Conservation (phyloP, 2,113 vertebrate genomes). For the Azemiops feae region DNA sequence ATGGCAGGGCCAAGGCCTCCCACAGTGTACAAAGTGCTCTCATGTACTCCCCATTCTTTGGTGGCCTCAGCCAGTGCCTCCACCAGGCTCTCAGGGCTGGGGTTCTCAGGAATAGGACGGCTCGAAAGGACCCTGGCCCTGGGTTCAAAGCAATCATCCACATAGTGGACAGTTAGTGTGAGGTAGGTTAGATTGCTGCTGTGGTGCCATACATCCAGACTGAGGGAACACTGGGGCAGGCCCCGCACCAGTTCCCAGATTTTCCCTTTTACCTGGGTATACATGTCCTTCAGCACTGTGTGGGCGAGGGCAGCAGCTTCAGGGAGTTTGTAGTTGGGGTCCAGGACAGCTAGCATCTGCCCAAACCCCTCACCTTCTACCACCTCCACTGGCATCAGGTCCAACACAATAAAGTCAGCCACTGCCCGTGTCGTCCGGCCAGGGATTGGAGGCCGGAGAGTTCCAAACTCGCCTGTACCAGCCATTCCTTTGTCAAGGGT, state of each 20-base stretch:
- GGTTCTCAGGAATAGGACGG: conserved; percentile 43
- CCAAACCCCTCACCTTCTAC: conserved; percentile 72
- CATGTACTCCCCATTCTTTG: conserved; percentile 68
- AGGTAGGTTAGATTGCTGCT: conserved; percentile 64
- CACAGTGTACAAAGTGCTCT: conserved; percentile 32
- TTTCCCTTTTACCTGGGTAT: conserved; percentile 35
- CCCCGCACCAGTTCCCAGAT: conserved; percentile 52
- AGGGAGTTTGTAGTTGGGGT: conserved; percentile 68
- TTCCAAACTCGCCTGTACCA: neutral
- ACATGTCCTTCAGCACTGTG: conserved; percentile 42
- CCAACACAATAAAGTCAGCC: conserved; percentile 68
- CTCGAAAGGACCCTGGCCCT: conserved; percentile 65
- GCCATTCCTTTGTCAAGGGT: neutral
- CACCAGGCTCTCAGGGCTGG: conserved; percentile 41
- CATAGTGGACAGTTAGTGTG: conserved; percentile 70
- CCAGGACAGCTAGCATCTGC: conserved; percentile 64
- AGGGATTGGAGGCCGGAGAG: neutral
- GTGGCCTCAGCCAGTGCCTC: conserved; percentile 59
- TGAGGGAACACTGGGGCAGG: conserved; percentile 55
- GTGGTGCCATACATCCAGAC: conserved; percentile 71
- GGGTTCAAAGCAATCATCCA: conserved; percentile 61
- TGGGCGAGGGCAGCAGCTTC: conserved; percentile 50
- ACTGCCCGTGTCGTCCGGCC: conserved; percentile 63
- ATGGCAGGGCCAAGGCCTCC: conserved; percentile 18
- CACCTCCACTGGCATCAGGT: conserved; percentile 65